Evolutionary conservation across 2,113 vertebrate species (phyloP).

Genomic region (Meles meles): DNA sequence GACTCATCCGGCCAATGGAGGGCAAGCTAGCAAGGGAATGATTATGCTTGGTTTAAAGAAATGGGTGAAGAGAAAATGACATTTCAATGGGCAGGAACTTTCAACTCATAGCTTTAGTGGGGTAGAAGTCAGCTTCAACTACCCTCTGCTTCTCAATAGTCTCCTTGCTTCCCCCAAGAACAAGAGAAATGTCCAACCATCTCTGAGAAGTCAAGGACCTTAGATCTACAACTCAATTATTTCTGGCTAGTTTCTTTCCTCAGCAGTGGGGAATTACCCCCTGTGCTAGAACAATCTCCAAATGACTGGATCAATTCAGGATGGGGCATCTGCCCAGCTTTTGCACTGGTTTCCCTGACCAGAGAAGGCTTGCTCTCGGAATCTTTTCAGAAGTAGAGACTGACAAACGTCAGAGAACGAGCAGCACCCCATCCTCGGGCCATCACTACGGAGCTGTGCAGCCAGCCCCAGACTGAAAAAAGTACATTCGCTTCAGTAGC

Average conservation of each 20-base stretch:
- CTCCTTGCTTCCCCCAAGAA: conserved; percentile 21
- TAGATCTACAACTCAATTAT: background rate
- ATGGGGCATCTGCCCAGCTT: background rate
- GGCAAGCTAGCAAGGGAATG: conserved; percentile 64
- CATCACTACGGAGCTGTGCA: background rate
- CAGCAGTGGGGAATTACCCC: background rate
- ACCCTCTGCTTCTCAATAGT: background rate
- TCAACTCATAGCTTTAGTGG: conserved; percentile 68
- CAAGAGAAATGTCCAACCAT: conserved; percentile 31
- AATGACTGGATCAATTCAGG: background rate
- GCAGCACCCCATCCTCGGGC: background rate
- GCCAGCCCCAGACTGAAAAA: conserved; percentile 3
- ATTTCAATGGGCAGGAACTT: conserved; percentile 70
- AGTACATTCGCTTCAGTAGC: conserved; percentile 24
- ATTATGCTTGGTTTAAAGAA: conserved; percentile 63
- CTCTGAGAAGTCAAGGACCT: conserved; percentile 48
- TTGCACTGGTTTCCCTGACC: background rate
- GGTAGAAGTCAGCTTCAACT: conserved; percentile 43
- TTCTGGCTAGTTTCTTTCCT: conserved; percentile 13
- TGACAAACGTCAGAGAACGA: background rate
- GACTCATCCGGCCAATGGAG: conserved; percentile 35
- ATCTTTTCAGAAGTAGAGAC: conserved; percentile 13
- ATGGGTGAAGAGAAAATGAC: conserved; percentile 68
- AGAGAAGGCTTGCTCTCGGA: background rate
- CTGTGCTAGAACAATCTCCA: background rate